Evolutionary conservation across 2,888 invertebrate species (phyloP), one percentile per base, ranked within the genome.

Genomic region (Archaeoteleia sp.): DNA sequence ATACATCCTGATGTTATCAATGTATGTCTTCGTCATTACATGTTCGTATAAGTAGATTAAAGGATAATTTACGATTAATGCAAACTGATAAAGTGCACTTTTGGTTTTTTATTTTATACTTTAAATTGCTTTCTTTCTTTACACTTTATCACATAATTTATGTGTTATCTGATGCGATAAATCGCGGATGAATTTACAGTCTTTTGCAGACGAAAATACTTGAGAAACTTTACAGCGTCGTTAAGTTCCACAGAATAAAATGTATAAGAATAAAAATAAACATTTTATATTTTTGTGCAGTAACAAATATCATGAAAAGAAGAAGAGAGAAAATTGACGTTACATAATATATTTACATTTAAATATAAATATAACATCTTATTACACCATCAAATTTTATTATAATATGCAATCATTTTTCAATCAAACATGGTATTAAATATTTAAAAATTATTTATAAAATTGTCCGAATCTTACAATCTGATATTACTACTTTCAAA

Each of bases 91-190:
- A 46, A 7, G 7, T 6, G 15, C 35, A 2, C 10, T 49, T 40
- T 55, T 39, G 20, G 15, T 9, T 7, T 15, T 17, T 27, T 35
- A 8, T 43, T 46, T 49, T 32, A 7, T 30, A 14, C 23, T 32
- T 45, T 29, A 46, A 58, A 54, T 66, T 37, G 40, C 48, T 42
- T 32, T 48, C 53, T 53, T 66, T 66, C 29, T 66, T 58, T 53
- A 23, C 51, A 46, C 32, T 54, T 20, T 66, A 54, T 66, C 63
- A 34, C 45, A 66, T 48, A 63, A 63, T 57, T 55, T 63, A 57
- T 27, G 43, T 34, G 37, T 46, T 65, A 65, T 65, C 58, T 53
- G 53, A 53, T 53, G 46, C 35, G 53, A 65, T 58, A 55, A 49
- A 55, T 9, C 30, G 49, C 17, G 17, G 43, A 49, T 49, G 58